Base-by-base conservation (phyloP, 2,888 invertebrate species). In the Tiliacea citrago region DNA sequence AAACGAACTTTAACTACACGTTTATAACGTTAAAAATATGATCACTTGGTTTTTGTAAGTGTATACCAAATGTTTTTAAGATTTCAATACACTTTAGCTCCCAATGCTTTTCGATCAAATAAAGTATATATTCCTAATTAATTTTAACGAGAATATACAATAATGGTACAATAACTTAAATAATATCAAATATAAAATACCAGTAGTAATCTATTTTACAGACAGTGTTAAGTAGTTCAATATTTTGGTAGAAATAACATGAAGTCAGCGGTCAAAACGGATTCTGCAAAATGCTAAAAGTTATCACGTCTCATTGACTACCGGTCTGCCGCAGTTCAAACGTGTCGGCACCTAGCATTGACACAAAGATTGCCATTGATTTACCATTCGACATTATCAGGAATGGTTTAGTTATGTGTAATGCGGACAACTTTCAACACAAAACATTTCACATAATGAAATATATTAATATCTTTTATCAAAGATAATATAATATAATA, bases 161-260 rank as follows among this genome's bases (percentile, higher is more conserved):
- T 35, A 61, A 51, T 53, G 5, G n/a, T 67, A 70, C 21, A 62
- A 57, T 49, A 73, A 16, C 53, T 60, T 47, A 57, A 58, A 79
- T 58, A 77, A 79, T 72, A 72, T 60, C 57, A 47, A 13, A 79
- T 51, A 45, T 18, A 68, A 47, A 53, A 70, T 62, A 57, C 49
- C 49, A 79, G 18, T 51, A 62, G 12, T 55, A 13, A n/a, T 61
- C 2, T 49, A 51, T 61, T 47, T 70, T 29, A 76, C 39, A 42
- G 12, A 60, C 2, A 76, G 6, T 12, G 24, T 78, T 39, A 61
- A 53, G n/a, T 35, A 61, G 21, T 45, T 45, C 42, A 35, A 55
- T 61, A 47, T 55, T 53, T 73, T 61, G 16, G 49, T 49, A n/a
- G 49, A 65, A 65, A 29, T 49, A 9, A 49, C 65, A 21, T 60